Evolutionary conservation across 2,797 vertebrate genomes (phyloP), one percentile per base, ranked within the genome.

Genomic region (Clarias laeviceps): DNA sequence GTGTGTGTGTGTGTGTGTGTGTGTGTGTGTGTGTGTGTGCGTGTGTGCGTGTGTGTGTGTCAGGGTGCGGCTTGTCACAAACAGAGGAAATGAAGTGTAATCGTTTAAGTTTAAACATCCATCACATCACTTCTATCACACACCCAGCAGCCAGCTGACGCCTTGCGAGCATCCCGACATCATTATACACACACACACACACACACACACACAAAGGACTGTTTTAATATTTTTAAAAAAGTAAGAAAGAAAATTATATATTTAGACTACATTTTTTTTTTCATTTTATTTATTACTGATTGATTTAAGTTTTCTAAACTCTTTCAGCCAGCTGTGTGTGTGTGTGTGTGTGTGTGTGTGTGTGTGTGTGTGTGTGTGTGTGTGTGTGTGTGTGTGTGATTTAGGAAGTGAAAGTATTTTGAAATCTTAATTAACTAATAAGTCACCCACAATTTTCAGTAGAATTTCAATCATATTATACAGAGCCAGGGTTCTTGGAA

Each of bases 51-150:
- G 70, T 37, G 68, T 45, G 69, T 45, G 69, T 24, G 69, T 24
- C 37, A 5, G 70, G 24, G 45, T n/a, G 70, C 12, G 40, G 69
- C 22, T 72, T 72, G 37, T 40, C 24, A 74, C 40, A 74, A 5
- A 54, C 92, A 92, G 91, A 89, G 85, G 82, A 91, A 90, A 94
- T 93, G 89, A 91, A 90, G 88, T 87, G 88, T 87, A 93, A 89
- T 85, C 34, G 83, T 69, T 89, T 86, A 86, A 90, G 80, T 77
- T 84, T 88, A 20, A 57, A 74, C 89, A 91, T 94, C 37, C 9
- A 70, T 70, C 68, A 70, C 68, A 37, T 70, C 15, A 74, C 72
- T 27, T 54, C 88, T 87, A 91, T 94, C 91, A 91, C 88, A n/a
- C 56, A 73, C 85, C 83, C 85, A 83, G 18, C 74, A 83, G 0